These are phyloP conservation scores for Anguilla obscura DNA, from an alignment of 2,797 vertebrate species.

Conservation along the genomic window DNA sequence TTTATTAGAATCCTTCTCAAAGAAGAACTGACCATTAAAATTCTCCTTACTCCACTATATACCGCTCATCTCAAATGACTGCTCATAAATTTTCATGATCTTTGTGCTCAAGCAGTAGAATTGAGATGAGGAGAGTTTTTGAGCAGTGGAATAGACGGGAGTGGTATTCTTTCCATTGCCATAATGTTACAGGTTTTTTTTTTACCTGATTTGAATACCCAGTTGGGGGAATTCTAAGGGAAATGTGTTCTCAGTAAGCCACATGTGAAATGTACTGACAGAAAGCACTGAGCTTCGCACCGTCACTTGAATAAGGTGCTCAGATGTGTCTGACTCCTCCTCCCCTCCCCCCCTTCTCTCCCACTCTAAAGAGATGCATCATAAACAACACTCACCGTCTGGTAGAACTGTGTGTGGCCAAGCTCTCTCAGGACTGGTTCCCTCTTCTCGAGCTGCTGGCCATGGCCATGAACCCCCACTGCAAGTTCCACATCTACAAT, in stretches of 20 bases:
- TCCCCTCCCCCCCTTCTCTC: neutral
- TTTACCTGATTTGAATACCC: slow-evolving; percentile 51
- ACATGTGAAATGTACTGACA: neutral
- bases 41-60: neutral
- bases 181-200: slow-evolving; percentile 47
- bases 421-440: slow-evolving; percentile 99
- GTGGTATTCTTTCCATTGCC: slow-evolving; percentile 56
- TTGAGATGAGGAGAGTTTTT: slow-evolving; percentile 19
- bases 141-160: slow-evolving; percentile 22
- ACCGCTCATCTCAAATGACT: neutral
- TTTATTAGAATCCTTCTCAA: slow-evolving; percentile 31
- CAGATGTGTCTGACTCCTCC: neutral
- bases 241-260: slow-evolving; percentile 2
- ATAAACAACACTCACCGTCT: slow-evolving; percentile 99
- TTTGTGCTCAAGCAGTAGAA: neutral
- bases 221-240: slow-evolving; percentile 47
- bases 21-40: neutral
- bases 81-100: neutral
- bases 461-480: slow-evolving; percentile 99
- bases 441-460: slow-evolving; percentile 98
- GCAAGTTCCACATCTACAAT: slow-evolving; percentile 99
- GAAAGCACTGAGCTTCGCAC: neutral
- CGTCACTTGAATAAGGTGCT: neutral
- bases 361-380: slow-evolving; percentile 87
- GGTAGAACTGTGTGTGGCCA: slow-evolving; percentile 98